phyloP scores from a whole-genome alignment of 92 coral and sea anemone genomes.

The Heteractis magnifica region DNA sequence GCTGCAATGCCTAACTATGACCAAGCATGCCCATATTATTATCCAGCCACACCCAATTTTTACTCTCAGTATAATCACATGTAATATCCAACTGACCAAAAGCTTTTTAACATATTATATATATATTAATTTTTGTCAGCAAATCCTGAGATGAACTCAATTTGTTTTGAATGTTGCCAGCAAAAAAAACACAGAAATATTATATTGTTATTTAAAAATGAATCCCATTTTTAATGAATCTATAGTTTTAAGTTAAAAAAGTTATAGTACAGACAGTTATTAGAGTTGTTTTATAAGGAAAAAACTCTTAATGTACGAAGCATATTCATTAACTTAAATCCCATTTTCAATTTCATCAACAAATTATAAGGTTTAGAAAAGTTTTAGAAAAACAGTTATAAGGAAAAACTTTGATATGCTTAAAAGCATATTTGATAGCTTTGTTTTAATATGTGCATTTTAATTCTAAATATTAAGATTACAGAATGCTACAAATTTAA shows the following conservation, averaged over 20 bases:
- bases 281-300: too few species aligned
- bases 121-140: neutral
- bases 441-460: neutral
- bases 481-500: neutral
- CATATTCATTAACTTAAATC: too few species aligned
- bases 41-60: constrained; percentile 27
- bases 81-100: neutral
- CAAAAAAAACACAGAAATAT: neutral
- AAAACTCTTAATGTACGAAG: too few species aligned
- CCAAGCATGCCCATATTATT: constrained; percentile 23
- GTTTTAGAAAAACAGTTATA: too few species aligned
- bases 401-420: too few species aligned
- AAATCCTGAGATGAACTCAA: neutral
- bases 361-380: too few species aligned
- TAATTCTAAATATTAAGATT: neutral
- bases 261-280: too few species aligned
- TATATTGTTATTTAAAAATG: neutral
- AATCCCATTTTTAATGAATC: too few species aligned
- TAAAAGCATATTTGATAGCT: too few species aligned
- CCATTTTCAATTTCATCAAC: too few species aligned
- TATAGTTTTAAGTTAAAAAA: too few species aligned
- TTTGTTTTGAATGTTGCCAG: neutral
- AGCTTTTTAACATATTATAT: neutral
- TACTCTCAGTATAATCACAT: constrained; percentile 16
- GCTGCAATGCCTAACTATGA: constrained; percentile 8